phyloP scores from a whole-genome alignment of 2,888 invertebrate genomes.

The Vanessa cardui region DNA sequence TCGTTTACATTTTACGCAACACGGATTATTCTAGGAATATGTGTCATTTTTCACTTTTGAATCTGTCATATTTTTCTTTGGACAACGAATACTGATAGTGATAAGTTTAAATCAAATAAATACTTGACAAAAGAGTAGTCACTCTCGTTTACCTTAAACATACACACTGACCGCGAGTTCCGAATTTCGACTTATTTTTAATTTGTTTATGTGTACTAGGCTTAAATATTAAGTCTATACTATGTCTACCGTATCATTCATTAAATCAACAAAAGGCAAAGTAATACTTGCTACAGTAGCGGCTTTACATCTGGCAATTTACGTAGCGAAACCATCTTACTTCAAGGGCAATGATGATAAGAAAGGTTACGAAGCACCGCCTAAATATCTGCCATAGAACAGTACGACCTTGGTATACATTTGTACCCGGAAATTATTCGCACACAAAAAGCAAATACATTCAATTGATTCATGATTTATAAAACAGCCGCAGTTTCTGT shows the following conservation, averaged over 20 bases:
- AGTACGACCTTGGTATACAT: slow-evolving; percentile 39
- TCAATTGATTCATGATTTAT: slow-evolving; percentile 61
- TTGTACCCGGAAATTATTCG: slow-evolving; percentile 46
- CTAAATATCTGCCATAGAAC: slow-evolving; percentile 69
- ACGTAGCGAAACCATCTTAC: slow-evolving; percentile 71
- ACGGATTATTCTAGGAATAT: too few species aligned
- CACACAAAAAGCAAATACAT: slow-evolving; percentile 40
- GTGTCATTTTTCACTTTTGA: too few species aligned
- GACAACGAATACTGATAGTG: too few species aligned
- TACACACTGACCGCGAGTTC: background rate
- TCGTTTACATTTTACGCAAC: too few species aligned
- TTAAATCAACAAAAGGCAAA: slow-evolving; percentile 72
- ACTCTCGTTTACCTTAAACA: too few species aligned
- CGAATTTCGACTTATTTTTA: background rate
- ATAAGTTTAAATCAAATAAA: too few species aligned
- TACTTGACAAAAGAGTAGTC: too few species aligned
- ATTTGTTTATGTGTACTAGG: background rate
- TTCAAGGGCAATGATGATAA: slow-evolving; percentile 61
- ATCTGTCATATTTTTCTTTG: too few species aligned
- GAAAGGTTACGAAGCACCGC: slow-evolving; percentile 53
- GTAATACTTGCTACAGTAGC: slow-evolving; percentile 69
- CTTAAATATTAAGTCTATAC: background rate
- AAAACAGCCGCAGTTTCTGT: slow-evolving; percentile 49
- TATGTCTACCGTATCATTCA: slow-evolving; percentile 66
- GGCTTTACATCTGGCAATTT: slow-evolving; percentile 67